A percentile compares a stretch with the other conserved stretches of the same genome.
Evolutionary conservation across 35 echinoderm and acorn worm genomes (phyloP).

Genomic region (Diadema setosum): DNA sequence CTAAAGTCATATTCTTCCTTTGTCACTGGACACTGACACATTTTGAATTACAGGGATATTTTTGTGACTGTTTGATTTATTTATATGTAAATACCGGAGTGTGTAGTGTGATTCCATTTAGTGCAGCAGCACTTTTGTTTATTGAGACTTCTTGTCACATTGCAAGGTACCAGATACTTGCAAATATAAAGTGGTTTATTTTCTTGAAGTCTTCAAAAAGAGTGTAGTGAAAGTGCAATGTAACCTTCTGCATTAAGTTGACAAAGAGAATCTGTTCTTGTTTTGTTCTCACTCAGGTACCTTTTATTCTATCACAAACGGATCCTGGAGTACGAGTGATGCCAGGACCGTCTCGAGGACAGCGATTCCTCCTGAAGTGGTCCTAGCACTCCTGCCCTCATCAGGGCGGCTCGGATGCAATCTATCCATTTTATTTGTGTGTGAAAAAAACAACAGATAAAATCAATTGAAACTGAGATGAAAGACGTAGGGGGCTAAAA

Average conservation of each 20-base stretch:
- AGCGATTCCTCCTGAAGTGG: not conserved
- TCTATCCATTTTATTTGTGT: conserved; percentile 6
- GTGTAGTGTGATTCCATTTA: no score
- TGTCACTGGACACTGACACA: no score
- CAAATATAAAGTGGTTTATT: not conserved
- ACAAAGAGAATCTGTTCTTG: not conserved
- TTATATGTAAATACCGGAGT: no score
- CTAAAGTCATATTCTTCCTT: no score
- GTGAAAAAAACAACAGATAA: no score
- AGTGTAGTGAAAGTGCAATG: not conserved
- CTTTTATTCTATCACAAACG: conserved; percentile 94
- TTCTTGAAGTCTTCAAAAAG: not conserved
- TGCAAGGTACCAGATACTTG: not conserved
- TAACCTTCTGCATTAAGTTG: not conserved
- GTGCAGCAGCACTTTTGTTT: no score
- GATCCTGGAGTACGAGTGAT: conserved; percentile 92
- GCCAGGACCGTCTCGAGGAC: not conserved
- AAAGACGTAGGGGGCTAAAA: no score
- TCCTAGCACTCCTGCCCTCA: not conserved
- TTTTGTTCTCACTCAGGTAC: conserved; percentile 55
- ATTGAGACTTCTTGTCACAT: not conserved
- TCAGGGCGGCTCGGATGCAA: not conserved
- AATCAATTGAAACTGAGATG: no score
- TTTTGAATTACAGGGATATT: no score
- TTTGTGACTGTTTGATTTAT: no score